Percentiles rank a stretch among this genome's conserved stretches.
Conservation (phyloP, 2,113 vertebrate genomes). For the Paramormyrops kingsleyae region DNA sequence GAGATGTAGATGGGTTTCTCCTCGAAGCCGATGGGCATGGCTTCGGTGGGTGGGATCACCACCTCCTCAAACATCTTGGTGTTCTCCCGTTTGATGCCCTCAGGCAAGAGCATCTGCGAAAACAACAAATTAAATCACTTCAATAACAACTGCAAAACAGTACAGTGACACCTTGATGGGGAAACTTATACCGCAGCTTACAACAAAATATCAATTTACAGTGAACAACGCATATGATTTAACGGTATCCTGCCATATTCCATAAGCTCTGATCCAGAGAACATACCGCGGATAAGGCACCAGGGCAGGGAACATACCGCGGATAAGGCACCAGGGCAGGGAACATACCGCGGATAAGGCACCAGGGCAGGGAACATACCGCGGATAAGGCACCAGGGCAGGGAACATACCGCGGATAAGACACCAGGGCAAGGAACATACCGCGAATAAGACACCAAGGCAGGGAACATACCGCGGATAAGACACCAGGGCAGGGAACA, state of each 20-base stretch:
- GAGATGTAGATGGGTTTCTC: slow-evolving; percentile 87
- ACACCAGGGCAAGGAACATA: too few species aligned
- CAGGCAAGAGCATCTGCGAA: slow-evolving; percentile 82
- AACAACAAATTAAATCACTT: background rate
- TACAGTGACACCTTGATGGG: background rate
- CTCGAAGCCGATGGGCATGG: slow-evolving; percentile 82
- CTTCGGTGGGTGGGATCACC: slow-evolving; percentile 80
- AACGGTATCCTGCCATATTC: background rate
- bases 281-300: background rate
- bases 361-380: background rate
- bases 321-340: background rate
- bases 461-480: too few species aligned
- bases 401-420: too few species aligned
- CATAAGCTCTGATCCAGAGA: background rate
- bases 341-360: background rate
- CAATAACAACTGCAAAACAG: background rate
- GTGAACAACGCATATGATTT: background rate
- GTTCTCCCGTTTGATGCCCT: slow-evolving; percentile 83
- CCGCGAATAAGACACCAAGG: too few species aligned
- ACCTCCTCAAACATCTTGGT: slow-evolving; percentile 92
- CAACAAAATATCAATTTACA: background rate
- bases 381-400: too few species aligned
- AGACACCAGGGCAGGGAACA: too few species aligned
- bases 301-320: background rate
- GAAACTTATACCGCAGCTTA: background rate